Base-by-base conservation (phyloP, 2,797 vertebrate species). In the Pseudotriccus pelzelni region DNA sequence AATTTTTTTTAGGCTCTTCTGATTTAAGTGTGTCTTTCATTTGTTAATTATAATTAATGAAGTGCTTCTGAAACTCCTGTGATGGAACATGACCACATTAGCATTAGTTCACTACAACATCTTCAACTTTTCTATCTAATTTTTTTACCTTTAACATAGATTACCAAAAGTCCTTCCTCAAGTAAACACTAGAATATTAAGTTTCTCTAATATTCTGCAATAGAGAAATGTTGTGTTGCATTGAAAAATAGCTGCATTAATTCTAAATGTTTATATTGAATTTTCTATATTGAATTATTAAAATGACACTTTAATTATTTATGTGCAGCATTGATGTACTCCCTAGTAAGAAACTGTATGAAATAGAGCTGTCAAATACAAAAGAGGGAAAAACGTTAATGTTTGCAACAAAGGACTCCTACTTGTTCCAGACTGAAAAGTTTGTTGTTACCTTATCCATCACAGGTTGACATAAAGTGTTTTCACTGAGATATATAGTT, bases 271-370 rank as follows among this genome's bases (percentile, higher is more conserved):
- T 94, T 96, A 82, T 89, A 93, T n/a, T 94, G 36, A 34, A 84
- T 93, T 92, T 69, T 78, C 80, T 87, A 37, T 88, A 67, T 62
- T 94, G 75, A 97, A 96, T 95, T 97, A 96, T 98, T 97, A 94
- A 97, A 96, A 95, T 85, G 34, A 20, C 3, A 41, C 44, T 92
- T 96, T 77, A 95, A 92, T 94, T 88, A 96, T 97, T 96, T 84
- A 93, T 74, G 39, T 85, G 67, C 49, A 87, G 32, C 72, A 53
- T 64, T 88, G 81, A 81, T 83, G 58, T 69, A 93, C 46, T 93
- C 76, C 47, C 74, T 89, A 73, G 59, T 58, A 94, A 95, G 78
- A 93, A 96, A 94, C 85, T 67, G 74, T 44, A 55, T 76, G 64
- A 96, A 97, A 95, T 41, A 91, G 62, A 96, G 68, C 55, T 91